phyloP scores from a whole-genome alignment of 2,888 invertebrate species.

The Tryphoninae sp. region DNA sequence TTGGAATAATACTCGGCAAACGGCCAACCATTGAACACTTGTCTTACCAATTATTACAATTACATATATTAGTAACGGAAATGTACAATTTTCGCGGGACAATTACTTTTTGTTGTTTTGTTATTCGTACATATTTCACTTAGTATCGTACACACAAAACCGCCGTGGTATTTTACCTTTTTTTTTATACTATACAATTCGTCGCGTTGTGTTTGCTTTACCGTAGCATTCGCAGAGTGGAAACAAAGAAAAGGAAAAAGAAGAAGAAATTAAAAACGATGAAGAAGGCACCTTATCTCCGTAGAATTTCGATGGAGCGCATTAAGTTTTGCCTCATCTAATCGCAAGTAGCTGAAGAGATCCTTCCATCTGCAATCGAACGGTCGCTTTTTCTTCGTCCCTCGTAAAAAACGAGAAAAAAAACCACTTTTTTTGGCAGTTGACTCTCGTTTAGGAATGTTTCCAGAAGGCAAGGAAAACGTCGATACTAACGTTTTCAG shows the following conservation, averaged over 20 bases:
- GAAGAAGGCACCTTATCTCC: constrained; percentile 58
- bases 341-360: background rate
- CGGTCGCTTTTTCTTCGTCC: constrained; percentile 5
- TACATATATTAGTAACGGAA: constrained; percentile 56
- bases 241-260: constrained; percentile 16
- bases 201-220: constrained; percentile 23
- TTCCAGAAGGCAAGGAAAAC: constrained; percentile 71
- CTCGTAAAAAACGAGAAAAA: constrained; percentile 27
- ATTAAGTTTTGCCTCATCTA: constrained; percentile 6
- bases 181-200: constrained; percentile 47
- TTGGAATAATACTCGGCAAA: constrained; percentile 17
- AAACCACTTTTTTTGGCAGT: constrained; percentile 69
- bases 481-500: constrained; percentile 64
- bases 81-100: constrained; percentile 56
- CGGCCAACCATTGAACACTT: constrained; percentile 10
- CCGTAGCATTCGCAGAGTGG: constrained; percentile 4
- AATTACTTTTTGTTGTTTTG: constrained; percentile 15
- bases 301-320: constrained; percentile 27
- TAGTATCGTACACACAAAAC: constrained; percentile 54
- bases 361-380: constrained; percentile 21
- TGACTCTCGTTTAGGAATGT: constrained; percentile 76
- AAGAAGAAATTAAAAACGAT: constrained; percentile 19
- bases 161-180: constrained; percentile 20
- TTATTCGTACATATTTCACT: constrained; percentile 43
- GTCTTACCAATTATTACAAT: constrained; percentile 41